These are phyloP conservation scores for Nymphalis urticae DNA, from an alignment of 2,888 invertebrate species.

Conservation along the genomic window DNA sequence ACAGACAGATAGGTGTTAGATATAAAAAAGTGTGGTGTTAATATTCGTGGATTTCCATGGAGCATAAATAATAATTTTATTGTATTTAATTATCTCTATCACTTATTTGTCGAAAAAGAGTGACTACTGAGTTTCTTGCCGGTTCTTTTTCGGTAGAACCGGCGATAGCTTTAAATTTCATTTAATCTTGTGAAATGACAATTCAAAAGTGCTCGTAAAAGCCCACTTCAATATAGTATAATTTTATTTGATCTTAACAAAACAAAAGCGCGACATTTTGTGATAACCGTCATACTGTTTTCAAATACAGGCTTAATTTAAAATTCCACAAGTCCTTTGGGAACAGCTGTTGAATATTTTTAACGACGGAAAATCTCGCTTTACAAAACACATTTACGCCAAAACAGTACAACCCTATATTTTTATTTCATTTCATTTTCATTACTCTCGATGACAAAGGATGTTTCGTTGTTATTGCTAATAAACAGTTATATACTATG, in stretches of 20 bases:
- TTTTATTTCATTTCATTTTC: neutral
- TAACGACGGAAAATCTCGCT: constrained; percentile 48
- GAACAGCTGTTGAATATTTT: constrained; percentile 68
- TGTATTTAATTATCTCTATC: too few relatives aligned
- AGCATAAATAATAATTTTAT: too few relatives aligned
- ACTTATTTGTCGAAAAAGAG: too few relatives aligned
- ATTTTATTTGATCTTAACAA: neutral
- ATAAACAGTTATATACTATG: neutral
- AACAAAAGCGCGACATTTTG: constrained; percentile 11
- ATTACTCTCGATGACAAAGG: neutral
- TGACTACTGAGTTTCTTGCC: too few relatives aligned
- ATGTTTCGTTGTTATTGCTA: neutral
- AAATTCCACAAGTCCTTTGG: constrained; percentile 52
- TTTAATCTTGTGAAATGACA: too few relatives aligned
- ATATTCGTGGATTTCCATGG: too few relatives aligned
- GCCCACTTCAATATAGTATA: too few relatives aligned
- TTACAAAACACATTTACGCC: neutral
- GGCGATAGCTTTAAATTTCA: too few relatives aligned
- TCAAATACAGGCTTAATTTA: constrained; percentile 20
- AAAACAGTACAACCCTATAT: neutral
- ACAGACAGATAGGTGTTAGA: too few relatives aligned
- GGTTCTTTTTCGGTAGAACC: too few relatives aligned
- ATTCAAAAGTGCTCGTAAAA: too few relatives aligned
- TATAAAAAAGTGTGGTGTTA: too few relatives aligned
- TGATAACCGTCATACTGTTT: constrained; percentile 10